These are phyloP conservation scores for Perca schrenkii DNA, from an alignment of 2,113 vertebrate genomes.

Conservation along the genomic window DNA sequence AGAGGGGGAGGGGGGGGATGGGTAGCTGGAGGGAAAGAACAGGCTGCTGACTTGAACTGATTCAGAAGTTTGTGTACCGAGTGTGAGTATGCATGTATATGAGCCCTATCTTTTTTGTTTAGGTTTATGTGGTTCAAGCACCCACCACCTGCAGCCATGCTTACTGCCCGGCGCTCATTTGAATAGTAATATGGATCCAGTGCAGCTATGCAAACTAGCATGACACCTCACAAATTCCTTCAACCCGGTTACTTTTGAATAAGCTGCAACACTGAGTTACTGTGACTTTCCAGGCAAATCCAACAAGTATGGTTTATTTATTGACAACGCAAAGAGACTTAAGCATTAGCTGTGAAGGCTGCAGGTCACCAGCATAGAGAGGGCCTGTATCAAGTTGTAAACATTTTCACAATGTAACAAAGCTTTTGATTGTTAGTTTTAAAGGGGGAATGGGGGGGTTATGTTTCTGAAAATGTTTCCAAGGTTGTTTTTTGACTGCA, in stretches of 20 bases:
- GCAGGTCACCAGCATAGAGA: not conserved
- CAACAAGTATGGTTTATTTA: slow-evolving; percentile 3
- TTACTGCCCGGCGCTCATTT: slow-evolving; percentile 40
- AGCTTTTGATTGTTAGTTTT: not conserved
- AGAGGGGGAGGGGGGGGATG: not conserved
- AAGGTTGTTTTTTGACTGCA: not conserved
- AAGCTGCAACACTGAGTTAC: slow-evolving; percentile 7
- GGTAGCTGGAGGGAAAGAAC: slow-evolving; percentile 47
- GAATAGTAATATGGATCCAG: slow-evolving; percentile 43
- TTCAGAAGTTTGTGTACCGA: slow-evolving; percentile 45
- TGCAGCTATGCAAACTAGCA: slow-evolving; percentile 43
- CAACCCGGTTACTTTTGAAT: slow-evolving; percentile 30
- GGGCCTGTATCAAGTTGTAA: not conserved
- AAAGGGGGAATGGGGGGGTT: not conserved
- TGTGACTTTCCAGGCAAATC: slow-evolving; percentile 42
- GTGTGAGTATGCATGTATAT: slow-evolving; percentile 46
- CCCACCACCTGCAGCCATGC: slow-evolving; percentile 50
- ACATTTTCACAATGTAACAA: not conserved
- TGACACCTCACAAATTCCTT: slow-evolving; percentile 41
- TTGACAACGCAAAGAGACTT: slow-evolving; percentile 1
- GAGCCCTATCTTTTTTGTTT: slow-evolving; percentile 34
- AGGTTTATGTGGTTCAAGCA: slow-evolving; percentile 8
- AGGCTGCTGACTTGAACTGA: slow-evolving; percentile 57
- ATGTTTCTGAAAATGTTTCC: slow-evolving; percentile 10
- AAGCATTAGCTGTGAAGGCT: slow-evolving; percentile 1